These are phyloP conservation scores for Nettapus auritus DNA, from an alignment of 2,113 vertebrate species.

Conservation along the genomic window DNA sequence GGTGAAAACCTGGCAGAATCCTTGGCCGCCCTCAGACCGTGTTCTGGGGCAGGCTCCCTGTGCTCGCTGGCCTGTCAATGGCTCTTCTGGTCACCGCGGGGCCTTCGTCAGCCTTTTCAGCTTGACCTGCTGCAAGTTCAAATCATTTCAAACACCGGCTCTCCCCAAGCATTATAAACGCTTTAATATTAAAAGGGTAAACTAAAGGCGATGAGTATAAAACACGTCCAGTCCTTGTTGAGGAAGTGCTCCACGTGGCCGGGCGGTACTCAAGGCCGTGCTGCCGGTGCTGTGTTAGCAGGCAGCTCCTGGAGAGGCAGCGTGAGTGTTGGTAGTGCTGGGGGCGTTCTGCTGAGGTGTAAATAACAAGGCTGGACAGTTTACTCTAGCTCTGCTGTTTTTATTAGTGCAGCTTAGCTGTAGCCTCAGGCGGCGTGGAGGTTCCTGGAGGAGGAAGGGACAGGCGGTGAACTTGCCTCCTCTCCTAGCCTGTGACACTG, in stretches of 20 bases:
- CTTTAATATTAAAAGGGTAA: not conserved
- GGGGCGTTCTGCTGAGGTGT: constrained; percentile 47
- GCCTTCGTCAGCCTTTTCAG: not conserved
- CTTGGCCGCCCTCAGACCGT: not conserved
- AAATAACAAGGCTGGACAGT: constrained; percentile 59
- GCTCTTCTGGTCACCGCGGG: not conserved
- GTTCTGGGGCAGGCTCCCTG: not conserved
- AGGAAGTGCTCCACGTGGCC: accelerated
- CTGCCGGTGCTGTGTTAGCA: not conserved
- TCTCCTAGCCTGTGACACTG: not conserved
- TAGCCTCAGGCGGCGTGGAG: not conserved
- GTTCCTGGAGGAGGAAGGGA: constrained; percentile 29
- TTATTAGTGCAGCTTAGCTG: constrained; percentile 38
- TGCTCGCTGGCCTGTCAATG: not conserved
- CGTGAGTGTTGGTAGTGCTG: not conserved
- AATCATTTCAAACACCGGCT: not conserved
- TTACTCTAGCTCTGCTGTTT: constrained; percentile 39
- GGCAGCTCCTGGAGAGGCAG: not conserved
- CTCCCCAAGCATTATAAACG: not conserved
- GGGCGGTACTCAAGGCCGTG: accelerated
- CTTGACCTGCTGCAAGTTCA: not conserved
- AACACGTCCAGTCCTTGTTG: not conserved
- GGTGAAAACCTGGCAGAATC: not conserved
- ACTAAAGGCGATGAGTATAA: not conserved
- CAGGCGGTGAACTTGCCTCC: not conserved